Evolutionary conservation across 2,888 invertebrate species (phyloP), one percentile per base, ranked within the genome.

Genomic region (Platycheirus albimanus): DNA sequence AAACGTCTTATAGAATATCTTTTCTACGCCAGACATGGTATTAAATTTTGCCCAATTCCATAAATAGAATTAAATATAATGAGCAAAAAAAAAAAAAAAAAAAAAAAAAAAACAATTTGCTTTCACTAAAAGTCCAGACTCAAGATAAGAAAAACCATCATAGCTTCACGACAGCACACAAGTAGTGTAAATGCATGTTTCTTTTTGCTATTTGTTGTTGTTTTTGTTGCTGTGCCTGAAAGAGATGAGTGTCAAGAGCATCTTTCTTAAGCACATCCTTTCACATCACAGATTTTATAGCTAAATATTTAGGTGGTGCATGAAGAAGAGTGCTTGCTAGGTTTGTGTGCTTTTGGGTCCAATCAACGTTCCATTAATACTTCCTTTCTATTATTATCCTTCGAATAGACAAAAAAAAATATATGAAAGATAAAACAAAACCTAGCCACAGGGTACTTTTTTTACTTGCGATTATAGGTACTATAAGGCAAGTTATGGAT

Each of bases 361-460:
- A 63, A 77, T 77, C 76, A 70, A 75, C 58, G 61, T 66, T 63
- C 70, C 76, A 70, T 77, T 64, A 58, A 78, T 58, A 64, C 52
- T 54, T 66, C 47, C 70, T 63, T 77, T 41, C 54, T 66, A 58
- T 58, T 45, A 66, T 61, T 61, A 61, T 61, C 52, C 43, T 58
- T 24, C 64, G 36, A 58, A 66, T n/a, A 33, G 15, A 49, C 6
- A 41, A 24, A 75, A 24, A 30, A 67, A 58, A 67, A 33, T 0
- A 17, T 61, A 30, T 45, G 15, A 61, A 54, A 58, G 38, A 78
- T 45, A 52, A 51, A 49, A 66, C 56, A 52, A 67, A 72, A 71
- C 33, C 47, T 33, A 19, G 66, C 78, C 61, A 38, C 11, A 78
- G 66, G 78, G 36, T 52, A n/a, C n/a, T n/a, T n/a, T n/a, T n/a